phyloP scores from a whole-genome alignment of 1,140 invertebrate genomes.

The Heliconius nattereri region DNA sequence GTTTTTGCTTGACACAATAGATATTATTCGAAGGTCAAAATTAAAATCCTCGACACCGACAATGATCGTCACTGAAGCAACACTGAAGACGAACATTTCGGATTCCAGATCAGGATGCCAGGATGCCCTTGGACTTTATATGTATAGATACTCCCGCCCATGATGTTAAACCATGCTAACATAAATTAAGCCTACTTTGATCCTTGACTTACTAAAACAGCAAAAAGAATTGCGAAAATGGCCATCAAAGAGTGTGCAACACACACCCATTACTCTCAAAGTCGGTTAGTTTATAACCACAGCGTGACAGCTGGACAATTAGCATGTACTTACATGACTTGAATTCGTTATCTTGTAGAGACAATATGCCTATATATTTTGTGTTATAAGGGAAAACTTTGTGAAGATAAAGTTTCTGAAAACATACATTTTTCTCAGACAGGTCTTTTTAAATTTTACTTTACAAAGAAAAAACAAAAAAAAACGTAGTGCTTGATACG shows the following conservation, averaged over 20 bases:
- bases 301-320: neutral
- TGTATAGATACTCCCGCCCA: too few species aligned
- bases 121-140: too few species aligned
- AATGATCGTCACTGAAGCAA: neutral
- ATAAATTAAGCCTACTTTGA: neutral
- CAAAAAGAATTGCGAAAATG: neutral
- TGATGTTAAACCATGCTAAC: neutral
- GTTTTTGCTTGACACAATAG: neutral
- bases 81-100: neutral
- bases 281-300: neutral
- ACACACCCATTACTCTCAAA: neutral
- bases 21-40: neutral
- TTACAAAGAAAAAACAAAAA: too few species aligned
- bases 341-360: neutral
- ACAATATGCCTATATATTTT: neutral
- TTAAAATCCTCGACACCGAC: neutral
- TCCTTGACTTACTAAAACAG: slow-evolving; percentile 5
- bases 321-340: neutral
- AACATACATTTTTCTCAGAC: too few species aligned
- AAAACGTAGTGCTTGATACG: too few species aligned
- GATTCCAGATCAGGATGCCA: too few species aligned
- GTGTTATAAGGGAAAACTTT: too few species aligned
- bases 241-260: neutral
- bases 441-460: too few species aligned
- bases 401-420: too few species aligned